Base-by-base conservation (phyloP, 2,888 invertebrate genomes). In the Stenolophus ochropezus region DNA sequence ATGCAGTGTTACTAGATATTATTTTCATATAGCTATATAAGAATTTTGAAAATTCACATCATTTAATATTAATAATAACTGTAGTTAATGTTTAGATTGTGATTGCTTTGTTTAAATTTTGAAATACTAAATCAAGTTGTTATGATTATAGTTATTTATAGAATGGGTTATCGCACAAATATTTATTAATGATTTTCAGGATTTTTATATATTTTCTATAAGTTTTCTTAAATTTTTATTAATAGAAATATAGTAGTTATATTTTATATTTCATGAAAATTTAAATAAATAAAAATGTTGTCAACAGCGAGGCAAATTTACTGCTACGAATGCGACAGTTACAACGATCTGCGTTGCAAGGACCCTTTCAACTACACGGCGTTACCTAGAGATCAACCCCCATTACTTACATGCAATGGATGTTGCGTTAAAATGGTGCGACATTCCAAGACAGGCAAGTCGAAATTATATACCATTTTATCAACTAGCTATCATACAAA, bases 361-460 rank as follows among this genome's bases (percentile, higher is more conserved):
- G 97, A 97, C 89, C 97, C 97, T 0, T 97, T 97, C 91, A 97
- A 97, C 91, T 96, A 96, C 89, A 97, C 97, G 14, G 96, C 96
- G 3, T 90, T 96, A 86, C 96, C 96, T 1, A 91, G 95, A 76
- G 96, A 96, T 88, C 96, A 96, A 89, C 97, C 97, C 4, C 96
- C 96, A 0, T 89, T 96, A 86, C 94, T 95, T 92, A 95, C 95
- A 27, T 97, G 97, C 89, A 94, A 96, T 87, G 97, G 97, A 47
- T 97, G 97, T 90, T 97, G 97, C 90, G 97, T 97, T 82, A 97
- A 97, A 91, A 97, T 97, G 95, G 97, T 97, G 87, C 94, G 97
- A 84, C 96, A 97, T 89, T 94, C 96, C 82, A 95, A 95, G 91
- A 95, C 96, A 89, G 94, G 97, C 97, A 88, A 95, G 96, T 69